Percentiles rank a stretch among this genome's conserved stretches.
Conservation (phyloP, 2,113 vertebrate species). For the Antechinus stuartii region DNA sequence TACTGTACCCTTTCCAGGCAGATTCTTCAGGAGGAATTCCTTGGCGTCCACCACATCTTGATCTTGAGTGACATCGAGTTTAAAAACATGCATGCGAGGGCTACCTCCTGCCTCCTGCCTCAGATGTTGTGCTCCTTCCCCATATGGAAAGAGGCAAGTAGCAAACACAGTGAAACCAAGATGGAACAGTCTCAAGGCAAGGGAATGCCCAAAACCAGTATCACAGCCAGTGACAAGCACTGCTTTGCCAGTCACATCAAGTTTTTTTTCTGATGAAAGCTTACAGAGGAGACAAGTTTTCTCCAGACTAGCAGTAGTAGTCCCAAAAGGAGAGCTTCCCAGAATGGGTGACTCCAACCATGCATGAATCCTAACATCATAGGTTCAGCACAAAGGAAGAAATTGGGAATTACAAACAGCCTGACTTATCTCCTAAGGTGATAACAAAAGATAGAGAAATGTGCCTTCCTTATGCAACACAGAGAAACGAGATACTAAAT, state of each 20-base stretch:
- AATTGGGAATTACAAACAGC: neutral
- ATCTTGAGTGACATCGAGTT: conserved; percentile 84
- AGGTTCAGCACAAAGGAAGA: neutral
- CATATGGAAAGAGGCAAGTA: conserved; percentile 78
- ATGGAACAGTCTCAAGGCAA: conserved; percentile 73
- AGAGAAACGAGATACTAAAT: neutral
- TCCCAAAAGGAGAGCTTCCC: neutral
- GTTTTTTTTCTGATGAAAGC: neutral
- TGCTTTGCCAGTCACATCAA: conserved; percentile 65
- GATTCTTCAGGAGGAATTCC: conserved; percentile 79
- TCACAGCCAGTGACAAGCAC: conserved; percentile 81
- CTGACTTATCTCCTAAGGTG: neutral
- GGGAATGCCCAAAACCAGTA: conserved; percentile 77
- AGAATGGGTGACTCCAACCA: neutral
- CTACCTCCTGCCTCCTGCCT: conserved; percentile 61
- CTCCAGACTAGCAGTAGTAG: neutral
- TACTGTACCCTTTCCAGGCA: conserved; percentile 81
- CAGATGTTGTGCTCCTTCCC: conserved; percentile 81
- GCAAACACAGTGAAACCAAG: conserved; percentile 79
- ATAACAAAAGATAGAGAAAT: neutral
- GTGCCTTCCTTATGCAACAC: neutral
- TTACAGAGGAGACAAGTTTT: neutral
- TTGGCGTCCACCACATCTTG: conserved; percentile 82
- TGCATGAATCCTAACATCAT: neutral
- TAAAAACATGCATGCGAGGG: conserved; percentile 79